Conservation (phyloP, 2,797 vertebrate species). For the Apodemus agrarius region DNA sequence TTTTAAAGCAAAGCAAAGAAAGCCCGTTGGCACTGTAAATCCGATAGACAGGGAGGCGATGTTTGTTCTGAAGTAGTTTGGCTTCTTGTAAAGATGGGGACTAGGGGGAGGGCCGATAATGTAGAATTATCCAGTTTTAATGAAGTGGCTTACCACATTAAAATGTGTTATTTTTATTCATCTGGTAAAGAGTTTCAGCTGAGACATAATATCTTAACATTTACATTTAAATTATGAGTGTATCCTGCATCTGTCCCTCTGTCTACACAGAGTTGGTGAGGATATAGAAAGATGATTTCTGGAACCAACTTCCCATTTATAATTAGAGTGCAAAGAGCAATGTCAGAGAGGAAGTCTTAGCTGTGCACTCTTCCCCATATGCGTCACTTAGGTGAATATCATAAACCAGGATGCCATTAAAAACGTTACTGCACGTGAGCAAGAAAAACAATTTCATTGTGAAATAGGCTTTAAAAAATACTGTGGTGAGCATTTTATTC, state of each 20-base stretch:
- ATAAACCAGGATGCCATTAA: background rate
- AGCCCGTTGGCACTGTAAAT: conserved; percentile 52
- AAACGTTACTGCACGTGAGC: background rate
- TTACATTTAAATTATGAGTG: conserved; percentile 66
- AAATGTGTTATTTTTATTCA: conserved; percentile 76
- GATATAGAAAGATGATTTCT: conserved; percentile 33
- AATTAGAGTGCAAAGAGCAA: conserved; percentile 54
- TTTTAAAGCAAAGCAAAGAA: conserved; percentile 78
- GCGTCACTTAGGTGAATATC: background rate
- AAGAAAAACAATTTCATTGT: background rate
- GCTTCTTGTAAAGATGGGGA: conserved; percentile 54
- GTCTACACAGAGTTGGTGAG: conserved; percentile 31
- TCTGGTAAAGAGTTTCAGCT: conserved; percentile 70
- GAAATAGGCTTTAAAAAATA: conserved; percentile 39
- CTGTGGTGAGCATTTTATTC: background rate
- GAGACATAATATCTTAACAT: conserved; percentile 42
- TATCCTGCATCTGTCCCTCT: conserved; percentile 68
- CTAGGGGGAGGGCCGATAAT: conserved; percentile 61
- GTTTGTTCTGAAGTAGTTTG: conserved; percentile 66
- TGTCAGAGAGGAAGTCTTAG: background rate
- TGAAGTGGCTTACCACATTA: conserved; percentile 69
- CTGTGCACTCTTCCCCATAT: background rate
- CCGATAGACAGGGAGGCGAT: conserved; percentile 48
- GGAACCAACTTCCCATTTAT: conserved; percentile 3
- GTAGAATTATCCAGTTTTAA: conserved; percentile 57